Evolutionary conservation across 2,113 vertebrate species (phyloP).

Genomic region (Ellobius talpinus): DNA sequence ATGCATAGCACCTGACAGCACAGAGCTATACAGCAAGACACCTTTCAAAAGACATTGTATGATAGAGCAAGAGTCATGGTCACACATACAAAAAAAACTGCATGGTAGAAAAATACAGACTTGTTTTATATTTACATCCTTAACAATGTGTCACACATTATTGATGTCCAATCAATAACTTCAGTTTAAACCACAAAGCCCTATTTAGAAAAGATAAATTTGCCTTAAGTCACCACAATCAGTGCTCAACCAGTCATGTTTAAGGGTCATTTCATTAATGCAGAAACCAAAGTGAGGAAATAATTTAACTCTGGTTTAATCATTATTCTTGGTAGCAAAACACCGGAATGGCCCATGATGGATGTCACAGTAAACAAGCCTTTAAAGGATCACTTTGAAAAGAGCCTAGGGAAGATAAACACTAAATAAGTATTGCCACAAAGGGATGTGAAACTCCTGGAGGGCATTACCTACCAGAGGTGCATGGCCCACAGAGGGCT

Average conservation of each 20-base stretch:
- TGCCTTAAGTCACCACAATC: slow-evolving; percentile 56
- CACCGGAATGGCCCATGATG: neutral
- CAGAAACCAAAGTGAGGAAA: slow-evolving; percentile 25
- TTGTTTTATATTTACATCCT: slow-evolving; percentile 12
- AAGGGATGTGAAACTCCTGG: neutral
- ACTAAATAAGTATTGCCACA: slow-evolving; percentile 23
- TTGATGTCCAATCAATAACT: neutral
- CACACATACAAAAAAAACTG: neutral
- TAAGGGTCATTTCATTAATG: slow-evolving; percentile 59
- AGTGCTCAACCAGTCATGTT: neutral
- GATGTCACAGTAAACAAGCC: neutral
- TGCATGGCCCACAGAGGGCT: neutral
- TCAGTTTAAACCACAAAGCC: slow-evolving; percentile 28
- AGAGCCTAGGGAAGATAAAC: slow-evolving; percentile 10
- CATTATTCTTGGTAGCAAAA: slow-evolving; percentile 43
- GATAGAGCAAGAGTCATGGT: slow-evolving; percentile 12
- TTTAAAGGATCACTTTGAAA: slow-evolving; percentile 27
- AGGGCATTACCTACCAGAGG: neutral
- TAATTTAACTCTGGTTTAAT: slow-evolving; percentile 1
- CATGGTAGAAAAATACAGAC: slow-evolving; percentile 33
- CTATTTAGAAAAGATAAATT: slow-evolving; percentile 58
- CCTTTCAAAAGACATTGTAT: neutral
- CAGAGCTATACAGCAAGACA: neutral
- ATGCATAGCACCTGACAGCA: neutral
- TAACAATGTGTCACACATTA: neutral